Evolutionary conservation across 2,113 vertebrate species (phyloP).

Genomic region (Petrocephalus zakoni): DNA sequence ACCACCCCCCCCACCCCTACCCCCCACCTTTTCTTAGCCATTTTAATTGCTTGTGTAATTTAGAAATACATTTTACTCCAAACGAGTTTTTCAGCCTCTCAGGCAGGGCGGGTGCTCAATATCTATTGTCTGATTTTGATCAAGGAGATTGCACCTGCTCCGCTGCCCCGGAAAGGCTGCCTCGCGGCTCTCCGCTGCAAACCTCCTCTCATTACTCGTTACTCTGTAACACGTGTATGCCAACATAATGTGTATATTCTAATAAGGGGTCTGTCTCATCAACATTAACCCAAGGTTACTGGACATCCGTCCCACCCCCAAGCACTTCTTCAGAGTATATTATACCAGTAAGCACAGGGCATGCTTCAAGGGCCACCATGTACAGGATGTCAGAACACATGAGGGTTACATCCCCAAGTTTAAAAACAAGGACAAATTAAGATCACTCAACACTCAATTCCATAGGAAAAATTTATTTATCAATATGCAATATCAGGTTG

Average conservation of each 20-base stretch:
- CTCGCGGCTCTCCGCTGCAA: not conserved
- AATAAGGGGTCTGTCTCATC: not conserved
- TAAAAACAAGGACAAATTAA: slow-evolving; percentile 13
- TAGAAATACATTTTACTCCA: not conserved
- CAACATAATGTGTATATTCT: not conserved
- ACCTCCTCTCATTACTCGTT: not conserved
- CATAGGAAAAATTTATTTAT: slow-evolving; percentile 93
- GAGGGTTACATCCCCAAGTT: not conserved
- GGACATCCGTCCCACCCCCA: not conserved
- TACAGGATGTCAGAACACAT: not conserved
- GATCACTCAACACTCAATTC: slow-evolving; percentile 58
- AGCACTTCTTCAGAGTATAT: not conserved
- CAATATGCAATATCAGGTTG: slow-evolving; percentile 83
- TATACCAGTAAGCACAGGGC: not conserved
- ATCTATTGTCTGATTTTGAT: slow-evolving; percentile 1
- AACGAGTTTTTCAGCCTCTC: not conserved
- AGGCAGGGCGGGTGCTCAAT: not conserved
- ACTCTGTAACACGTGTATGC: not conserved
- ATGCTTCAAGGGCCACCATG: not conserved
- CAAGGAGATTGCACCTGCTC: not conserved
- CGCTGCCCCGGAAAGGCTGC: not conserved
- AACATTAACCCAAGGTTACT: not conserved
- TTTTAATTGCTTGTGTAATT: slow-evolving; percentile 3
- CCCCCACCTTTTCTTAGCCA: not conserved
- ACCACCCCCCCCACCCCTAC: not conserved